phyloP scores from a whole-genome alignment of 2,888 invertebrate genomes.

The Lymantria dispar region DNA sequence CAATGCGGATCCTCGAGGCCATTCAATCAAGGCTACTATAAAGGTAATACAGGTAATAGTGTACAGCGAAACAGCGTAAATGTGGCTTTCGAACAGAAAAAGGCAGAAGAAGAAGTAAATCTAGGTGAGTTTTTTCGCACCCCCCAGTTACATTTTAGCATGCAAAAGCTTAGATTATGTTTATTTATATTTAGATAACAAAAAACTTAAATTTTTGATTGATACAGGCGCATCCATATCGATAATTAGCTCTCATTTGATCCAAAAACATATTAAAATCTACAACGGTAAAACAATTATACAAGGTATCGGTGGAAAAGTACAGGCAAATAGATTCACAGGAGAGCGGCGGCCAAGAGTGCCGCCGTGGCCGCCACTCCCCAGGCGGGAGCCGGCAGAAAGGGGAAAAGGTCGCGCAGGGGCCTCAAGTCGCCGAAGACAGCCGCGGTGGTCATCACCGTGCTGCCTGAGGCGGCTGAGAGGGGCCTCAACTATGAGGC shows the following conservation, averaged over 20 bases:
- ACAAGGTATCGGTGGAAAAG: background rate
- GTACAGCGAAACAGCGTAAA: background rate
- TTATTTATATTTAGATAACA: background rate
- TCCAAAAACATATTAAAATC: background rate
- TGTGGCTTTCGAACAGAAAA: background rate
- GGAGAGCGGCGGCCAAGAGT: too few species aligned
- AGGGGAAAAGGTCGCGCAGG: too few species aligned
- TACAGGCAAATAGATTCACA: background rate
- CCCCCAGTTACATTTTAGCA: background rate
- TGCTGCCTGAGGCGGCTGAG: too few species aligned
- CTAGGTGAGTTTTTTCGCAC: background rate
- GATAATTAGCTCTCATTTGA: background rate
- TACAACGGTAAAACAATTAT: background rate
- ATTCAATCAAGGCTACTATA: background rate
- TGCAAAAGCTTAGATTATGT: background rate
- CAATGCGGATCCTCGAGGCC: background rate
- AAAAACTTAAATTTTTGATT: background rate
- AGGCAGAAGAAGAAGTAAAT: background rate
- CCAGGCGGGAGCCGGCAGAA: too few species aligned
- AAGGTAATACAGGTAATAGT: background rate
- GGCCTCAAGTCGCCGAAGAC: too few species aligned
- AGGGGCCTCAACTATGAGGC: too few species aligned
- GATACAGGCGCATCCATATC: background rate
- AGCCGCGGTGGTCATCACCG: too few species aligned
- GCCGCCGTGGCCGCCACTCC: too few species aligned